phyloP scores from a whole-genome alignment of 2,113 vertebrate species.

The Ploceus nigricollis region DNA sequence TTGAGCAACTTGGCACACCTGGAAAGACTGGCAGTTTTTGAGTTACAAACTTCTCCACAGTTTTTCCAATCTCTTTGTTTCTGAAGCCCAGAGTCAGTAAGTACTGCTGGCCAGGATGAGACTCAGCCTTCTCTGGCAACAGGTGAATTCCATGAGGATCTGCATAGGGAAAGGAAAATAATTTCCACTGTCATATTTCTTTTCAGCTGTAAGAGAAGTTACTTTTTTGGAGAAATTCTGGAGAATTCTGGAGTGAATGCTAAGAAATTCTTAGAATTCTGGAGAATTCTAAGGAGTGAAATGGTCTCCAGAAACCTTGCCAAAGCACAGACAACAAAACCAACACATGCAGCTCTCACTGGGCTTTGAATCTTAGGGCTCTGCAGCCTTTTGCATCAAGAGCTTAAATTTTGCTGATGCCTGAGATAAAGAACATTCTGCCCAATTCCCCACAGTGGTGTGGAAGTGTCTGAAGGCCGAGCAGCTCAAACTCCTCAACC shows the following conservation, averaged over 20 bases:
- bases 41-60: constrained; percentile 62
- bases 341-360: not conserved
- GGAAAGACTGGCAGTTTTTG: constrained; percentile 66
- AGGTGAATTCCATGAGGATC: constrained; percentile 69
- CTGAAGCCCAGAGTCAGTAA: constrained; percentile 77
- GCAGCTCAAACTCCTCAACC: not conserved
- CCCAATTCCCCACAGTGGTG: not conserved
- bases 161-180: constrained; percentile 5
- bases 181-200: not conserved
- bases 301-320: not conserved
- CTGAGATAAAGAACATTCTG: not conserved
- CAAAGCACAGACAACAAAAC: not conserved
- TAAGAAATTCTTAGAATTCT: too few species aligned
- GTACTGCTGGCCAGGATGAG: constrained; percentile 60
- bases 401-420: not conserved
- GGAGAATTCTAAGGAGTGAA: not conserved
- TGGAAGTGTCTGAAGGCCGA: not conserved
- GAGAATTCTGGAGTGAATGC: too few species aligned
- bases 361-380: not conserved
- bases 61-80: constrained; percentile 66
- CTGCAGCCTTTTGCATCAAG: not conserved
- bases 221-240: too few species aligned
- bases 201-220: not conserved
- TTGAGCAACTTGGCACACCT: constrained; percentile 20
- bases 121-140: constrained; percentile 70